Percentiles rank a stretch among this genome's conserved stretches.
Conservation (phyloP, 1,140 invertebrate genomes). For the Pseudomyrmex concolor region DNA sequence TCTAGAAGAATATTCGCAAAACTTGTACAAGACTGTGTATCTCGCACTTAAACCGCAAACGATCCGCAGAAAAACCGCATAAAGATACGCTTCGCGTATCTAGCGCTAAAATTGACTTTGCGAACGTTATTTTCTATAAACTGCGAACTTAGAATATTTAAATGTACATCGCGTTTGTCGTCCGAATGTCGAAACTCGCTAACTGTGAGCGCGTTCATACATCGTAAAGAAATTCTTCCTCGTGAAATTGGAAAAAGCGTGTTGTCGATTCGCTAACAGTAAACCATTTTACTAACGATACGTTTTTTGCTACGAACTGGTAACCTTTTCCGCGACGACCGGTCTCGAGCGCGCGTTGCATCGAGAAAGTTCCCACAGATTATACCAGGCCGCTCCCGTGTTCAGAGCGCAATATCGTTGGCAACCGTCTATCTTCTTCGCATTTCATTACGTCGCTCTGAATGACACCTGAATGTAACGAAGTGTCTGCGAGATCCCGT, state of each 20-base stretch:
- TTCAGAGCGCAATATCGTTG: conserved; percentile 35
- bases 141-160: neutral
- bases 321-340: neutral
- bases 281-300: neutral
- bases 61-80: neutral
- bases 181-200: neutral
- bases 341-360: neutral
- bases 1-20: too few relatives aligned
- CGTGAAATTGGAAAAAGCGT: neutral
- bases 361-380: conserved; percentile 58
- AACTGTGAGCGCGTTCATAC: neutral
- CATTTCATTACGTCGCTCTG: conserved; percentile 57
- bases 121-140: conserved; percentile 8
- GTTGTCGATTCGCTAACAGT: neutral
- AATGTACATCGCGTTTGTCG: neutral
- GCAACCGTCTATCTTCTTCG: conserved; percentile 49
- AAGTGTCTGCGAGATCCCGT: conserved; percentile 10
- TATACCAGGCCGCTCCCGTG: conserved; percentile 1
- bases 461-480: conserved; percentile 61
- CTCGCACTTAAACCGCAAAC: too few relatives aligned
- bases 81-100: neutral
- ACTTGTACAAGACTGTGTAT: too few relatives aligned
- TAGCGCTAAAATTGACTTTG: conserved; percentile 38
- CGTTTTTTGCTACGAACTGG: neutral
- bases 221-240: neutral